Evolutionary conservation across 2,888 invertebrate species (phyloP).

Genomic region (Willowsia nigromaculata): DNA sequence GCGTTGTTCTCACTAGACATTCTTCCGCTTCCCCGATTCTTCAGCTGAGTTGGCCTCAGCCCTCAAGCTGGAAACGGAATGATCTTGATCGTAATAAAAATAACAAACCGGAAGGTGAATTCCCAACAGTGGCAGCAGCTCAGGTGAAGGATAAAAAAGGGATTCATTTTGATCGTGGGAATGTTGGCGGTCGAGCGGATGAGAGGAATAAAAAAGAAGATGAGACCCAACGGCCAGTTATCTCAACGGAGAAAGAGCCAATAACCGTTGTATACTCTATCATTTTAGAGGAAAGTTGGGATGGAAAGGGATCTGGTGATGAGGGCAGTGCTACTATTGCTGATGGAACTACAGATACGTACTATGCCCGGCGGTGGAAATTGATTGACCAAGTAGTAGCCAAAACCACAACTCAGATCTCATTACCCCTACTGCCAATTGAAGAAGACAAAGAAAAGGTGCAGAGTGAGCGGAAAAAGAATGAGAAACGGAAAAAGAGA

Average conservation of each 20-base stretch:
- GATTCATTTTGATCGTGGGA: constrained; percentile 40
- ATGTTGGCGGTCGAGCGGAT: not conserved
- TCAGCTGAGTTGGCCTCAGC: constrained; percentile 67
- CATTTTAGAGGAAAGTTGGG: constrained; percentile 63
- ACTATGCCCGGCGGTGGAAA: constrained; percentile 64
- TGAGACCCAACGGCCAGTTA: not conserved
- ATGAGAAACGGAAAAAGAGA: not conserved
- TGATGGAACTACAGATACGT: constrained; percentile 28
- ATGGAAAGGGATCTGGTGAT: not conserved
- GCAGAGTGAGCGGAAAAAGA: constrained; percentile 36
- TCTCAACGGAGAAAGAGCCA: not conserved
- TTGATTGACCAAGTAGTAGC: constrained; percentile 73
- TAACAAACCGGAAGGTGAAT: constrained; percentile 61
- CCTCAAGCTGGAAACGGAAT: constrained; percentile 5
- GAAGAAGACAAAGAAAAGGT: not conserved
- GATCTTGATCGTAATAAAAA: constrained; percentile 36
- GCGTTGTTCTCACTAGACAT: not conserved
- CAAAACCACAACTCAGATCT: constrained; percentile 70
- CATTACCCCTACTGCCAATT: constrained; percentile 63
- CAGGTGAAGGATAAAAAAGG: constrained; percentile 69
- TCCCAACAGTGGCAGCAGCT: constrained; percentile 34
- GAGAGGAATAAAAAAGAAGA: constrained; percentile 22
- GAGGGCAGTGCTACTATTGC: not conserved
- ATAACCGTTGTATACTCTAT: constrained; percentile 56
- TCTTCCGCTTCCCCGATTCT: constrained; percentile 27